Evolutionary conservation across 2,113 vertebrate species (phyloP).

Genomic region (Ochotona princeps): DNA sequence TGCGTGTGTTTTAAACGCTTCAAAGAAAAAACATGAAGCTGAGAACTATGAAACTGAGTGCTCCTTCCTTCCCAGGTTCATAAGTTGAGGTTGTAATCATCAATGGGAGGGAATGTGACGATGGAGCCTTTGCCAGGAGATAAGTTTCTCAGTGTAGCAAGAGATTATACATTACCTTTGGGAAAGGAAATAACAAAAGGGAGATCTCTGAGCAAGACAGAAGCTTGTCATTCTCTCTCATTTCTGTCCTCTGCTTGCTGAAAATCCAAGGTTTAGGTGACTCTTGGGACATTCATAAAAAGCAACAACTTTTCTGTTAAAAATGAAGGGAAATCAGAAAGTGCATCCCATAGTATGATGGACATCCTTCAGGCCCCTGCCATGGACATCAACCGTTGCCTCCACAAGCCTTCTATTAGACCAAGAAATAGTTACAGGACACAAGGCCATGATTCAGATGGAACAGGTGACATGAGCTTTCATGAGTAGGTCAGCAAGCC

Average conservation of each 20-base stretch:
- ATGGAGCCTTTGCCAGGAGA: not conserved
- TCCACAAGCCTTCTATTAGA: not conserved
- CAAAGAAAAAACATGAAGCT: not conserved
- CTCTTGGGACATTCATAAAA: not conserved
- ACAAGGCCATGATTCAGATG: not conserved
- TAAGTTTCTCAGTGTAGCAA: not conserved
- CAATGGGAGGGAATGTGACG: not conserved
- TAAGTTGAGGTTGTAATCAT: not conserved
- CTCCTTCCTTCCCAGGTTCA: not conserved
- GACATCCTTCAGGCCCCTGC: not conserved
- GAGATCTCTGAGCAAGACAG: not conserved
- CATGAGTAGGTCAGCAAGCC: not conserved
- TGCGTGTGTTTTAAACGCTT: not conserved
- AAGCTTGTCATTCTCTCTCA: not conserved
- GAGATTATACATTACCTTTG: not conserved
- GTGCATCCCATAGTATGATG: not conserved
- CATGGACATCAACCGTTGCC: not conserved
- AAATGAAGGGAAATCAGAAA: not conserved
- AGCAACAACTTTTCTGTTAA: not conserved
- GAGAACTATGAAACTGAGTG: not conserved
- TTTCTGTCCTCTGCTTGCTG: not conserved
- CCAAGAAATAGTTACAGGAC: not conserved
- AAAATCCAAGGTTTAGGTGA: not conserved
- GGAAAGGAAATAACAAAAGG: not conserved
- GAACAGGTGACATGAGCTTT: not conserved